These are phyloP conservation scores for Axis porcinus DNA, from an alignment of 2,113 vertebrate genomes.

Conservation along the genomic window DNA sequence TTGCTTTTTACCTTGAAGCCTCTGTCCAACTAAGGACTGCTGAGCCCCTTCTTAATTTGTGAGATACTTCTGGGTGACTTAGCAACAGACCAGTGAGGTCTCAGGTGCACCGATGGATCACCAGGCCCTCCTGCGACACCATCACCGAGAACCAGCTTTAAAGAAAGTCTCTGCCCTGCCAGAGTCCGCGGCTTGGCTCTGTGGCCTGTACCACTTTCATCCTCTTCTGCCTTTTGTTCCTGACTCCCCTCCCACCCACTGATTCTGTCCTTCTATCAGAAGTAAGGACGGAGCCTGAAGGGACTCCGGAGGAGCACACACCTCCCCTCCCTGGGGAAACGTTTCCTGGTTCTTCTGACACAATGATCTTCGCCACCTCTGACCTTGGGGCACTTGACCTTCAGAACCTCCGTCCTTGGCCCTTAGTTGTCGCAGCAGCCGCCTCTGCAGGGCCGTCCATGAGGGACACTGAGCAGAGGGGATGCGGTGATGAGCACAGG, in stretches of 20 bases:
- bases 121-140: neutral
- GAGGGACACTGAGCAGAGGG: rapidly evolving
- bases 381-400: neutral
- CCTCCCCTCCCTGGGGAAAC: neutral
- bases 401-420: neutral
- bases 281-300: neutral
- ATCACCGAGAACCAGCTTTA: neutral
- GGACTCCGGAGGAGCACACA: rapidly evolving
- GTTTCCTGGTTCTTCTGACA: neutral
- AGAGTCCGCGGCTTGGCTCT: rapidly evolving
- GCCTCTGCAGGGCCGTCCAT: rapidly evolving
- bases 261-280: neutral
- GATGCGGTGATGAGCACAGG: rapidly evolving
- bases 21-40: neutral
- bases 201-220: neutral
- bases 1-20: neutral
- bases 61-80: neutral
- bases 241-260: neutral
- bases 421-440: neutral
- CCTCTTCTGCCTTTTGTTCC: neutral
- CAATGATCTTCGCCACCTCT: rapidly evolving
- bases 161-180: neutral
- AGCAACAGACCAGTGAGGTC: too few relatives aligned
- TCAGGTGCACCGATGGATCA: neutral
- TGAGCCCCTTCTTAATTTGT: neutral